A percentile compares a stretch with the other conserved stretches of the same genome.
These are phyloP conservation scores for Idaea aversata DNA, from an alignment of 2,888 invertebrate genomes.

Conservation along the genomic window DNA sequence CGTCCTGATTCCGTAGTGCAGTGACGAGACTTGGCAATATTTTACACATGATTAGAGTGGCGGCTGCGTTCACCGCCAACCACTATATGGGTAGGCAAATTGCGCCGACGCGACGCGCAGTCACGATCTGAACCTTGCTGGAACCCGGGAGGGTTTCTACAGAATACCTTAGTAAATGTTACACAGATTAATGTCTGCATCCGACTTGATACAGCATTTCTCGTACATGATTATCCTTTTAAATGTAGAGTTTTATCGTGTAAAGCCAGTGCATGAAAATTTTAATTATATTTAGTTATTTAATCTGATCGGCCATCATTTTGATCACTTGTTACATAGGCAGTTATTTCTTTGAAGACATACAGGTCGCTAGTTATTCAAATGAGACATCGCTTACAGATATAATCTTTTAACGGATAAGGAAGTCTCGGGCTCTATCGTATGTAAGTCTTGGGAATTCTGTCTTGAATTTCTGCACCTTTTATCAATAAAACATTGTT, in stretches of 20 bases:
- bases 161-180: slow-evolving; percentile 77
- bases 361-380: slow-evolving; percentile 64
- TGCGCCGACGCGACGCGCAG: slow-evolving; percentile 74
- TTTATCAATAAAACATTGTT: not conserved
- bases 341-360: slow-evolving; percentile 49
- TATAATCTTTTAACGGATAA: slow-evolving; percentile 70
- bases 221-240: slow-evolving; percentile 21
- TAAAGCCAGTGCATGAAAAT: not conserved
- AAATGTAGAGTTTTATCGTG: not conserved
- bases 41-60: slow-evolving; percentile 77
- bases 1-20: slow-evolving; percentile 63
- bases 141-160: slow-evolving; percentile 74
- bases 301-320: slow-evolving; percentile 22
- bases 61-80: slow-evolving; percentile 57
- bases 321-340: slow-evolving; percentile 41
- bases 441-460: slow-evolving; percentile 34
- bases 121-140: slow-evolving; percentile 78
- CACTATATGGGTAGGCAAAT: slow-evolving; percentile 79
- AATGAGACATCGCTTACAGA: slow-evolving; percentile 64
- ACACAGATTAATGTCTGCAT: slow-evolving; percentile 70
- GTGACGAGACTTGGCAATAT: slow-evolving; percentile 73
- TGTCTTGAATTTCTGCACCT: not conserved
- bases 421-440: slow-evolving; percentile 63
- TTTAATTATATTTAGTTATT: slow-evolving; percentile 22
- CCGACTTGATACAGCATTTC: slow-evolving; percentile 45